phyloP scores from a whole-genome alignment of 1,140 invertebrate genomes.

The Alviniconcha marisindica region DNA sequence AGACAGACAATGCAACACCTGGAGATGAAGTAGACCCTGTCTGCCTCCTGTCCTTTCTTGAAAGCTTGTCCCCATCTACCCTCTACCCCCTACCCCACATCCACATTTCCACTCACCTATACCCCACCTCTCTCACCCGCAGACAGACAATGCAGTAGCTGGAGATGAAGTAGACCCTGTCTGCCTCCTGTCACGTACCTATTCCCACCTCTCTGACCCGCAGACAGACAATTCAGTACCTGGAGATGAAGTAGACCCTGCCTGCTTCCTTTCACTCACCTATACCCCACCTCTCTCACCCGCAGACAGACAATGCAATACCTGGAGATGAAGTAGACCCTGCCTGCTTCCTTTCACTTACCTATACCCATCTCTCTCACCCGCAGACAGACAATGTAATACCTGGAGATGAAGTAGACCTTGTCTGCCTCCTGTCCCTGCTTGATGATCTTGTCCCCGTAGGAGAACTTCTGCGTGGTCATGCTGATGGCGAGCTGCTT shows the following conservation, averaged over 20 bases:
- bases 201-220: constrained; percentile 49
- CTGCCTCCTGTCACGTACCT: constrained; percentile 61
- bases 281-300: not conserved
- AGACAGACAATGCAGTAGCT: constrained; percentile 58
- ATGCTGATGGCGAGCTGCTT: constrained; percentile 74
- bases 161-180: constrained; percentile 72
- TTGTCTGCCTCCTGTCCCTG: constrained; percentile 69
- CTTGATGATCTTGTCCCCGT: constrained; percentile 64
- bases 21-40: too few relatives aligned
- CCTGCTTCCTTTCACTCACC: not conserved
- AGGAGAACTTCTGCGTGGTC: constrained; percentile 67
- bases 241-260: not conserved
- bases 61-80: too few relatives aligned
- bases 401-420: constrained; percentile 74
- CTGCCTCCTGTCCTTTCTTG: too few relatives aligned
- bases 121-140: not conserved
- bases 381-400: not conserved
- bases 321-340: not conserved
- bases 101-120: not conserved
- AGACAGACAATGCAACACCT: too few relatives aligned
- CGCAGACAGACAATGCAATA: too few relatives aligned
- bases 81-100: too few relatives aligned
- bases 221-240: too few relatives aligned
- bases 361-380: not conserved
- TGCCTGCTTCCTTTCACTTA: too few relatives aligned